Evolutionary conservation across 1,140 invertebrate genomes (phyloP), one percentile per base, ranked within the genome.

Genomic region (Drosophila quadrilineata): DNA sequence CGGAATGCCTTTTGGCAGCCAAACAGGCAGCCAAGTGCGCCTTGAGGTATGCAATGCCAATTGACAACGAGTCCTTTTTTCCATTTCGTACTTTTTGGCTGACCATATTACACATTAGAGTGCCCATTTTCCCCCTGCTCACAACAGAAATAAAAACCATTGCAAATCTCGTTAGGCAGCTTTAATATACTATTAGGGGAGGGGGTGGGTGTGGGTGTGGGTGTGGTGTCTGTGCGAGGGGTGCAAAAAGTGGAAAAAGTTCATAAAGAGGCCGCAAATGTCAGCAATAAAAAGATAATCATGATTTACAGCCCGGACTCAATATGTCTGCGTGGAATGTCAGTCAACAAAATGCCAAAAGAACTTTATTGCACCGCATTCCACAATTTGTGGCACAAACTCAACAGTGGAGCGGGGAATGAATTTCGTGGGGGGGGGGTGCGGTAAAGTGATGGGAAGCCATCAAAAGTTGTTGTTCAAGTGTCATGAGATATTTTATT

Each of bases 1-100:
- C 69, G 79, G 84, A 84, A 87, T 87, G 67, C 75, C 70, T 54
- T 77, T 73, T 60, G 72, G 76, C 73, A 33, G 46, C 35, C 17
- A 16, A 19, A 17, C 24, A 24, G 35, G 17, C 19, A 41, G 24
- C 41, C n/a, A 29, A 35, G 29, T 58, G 40, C 72, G 28, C 59
- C 75, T 70, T 48, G 71, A 79, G 76, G 62, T 60, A 59, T 70
- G 49, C 62, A 38, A 67, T 48, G 24, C 19, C 21, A 43, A 22
- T 43, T 36, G 19, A 35, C n/a, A n/a, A n/a, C n/a, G 19, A 35
- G 49, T 52, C 49, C 49, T 52, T 29, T 19, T 21, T 16, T 29
- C 0, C 19, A 12, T n/a, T 6, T 12, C 19, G 10, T 26, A 12
- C 38, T 29, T 12, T 21, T 9, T 36, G 26, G 60, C 63, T 41